These are phyloP conservation scores for Pristionchus exspectatus DNA, from an alignment of 2,888 invertebrate species.

Conservation along the genomic window DNA sequence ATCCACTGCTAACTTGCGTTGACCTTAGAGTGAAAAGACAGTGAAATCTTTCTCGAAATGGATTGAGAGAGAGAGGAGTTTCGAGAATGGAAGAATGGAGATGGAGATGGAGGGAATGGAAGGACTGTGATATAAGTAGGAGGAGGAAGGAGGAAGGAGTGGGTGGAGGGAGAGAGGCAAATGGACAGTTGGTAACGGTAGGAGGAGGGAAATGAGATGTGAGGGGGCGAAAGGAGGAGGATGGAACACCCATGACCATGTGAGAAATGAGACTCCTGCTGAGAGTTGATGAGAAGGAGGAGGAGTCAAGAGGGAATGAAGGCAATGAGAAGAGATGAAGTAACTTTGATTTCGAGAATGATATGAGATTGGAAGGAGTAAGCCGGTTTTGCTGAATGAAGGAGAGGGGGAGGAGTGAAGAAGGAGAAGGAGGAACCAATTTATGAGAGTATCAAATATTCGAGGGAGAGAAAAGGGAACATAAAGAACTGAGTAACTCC, in stretches of 20 bases:
- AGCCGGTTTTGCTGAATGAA: neutral
- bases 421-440: neutral
- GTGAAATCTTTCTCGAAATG: constrained; percentile 32
- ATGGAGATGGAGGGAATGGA: constrained; percentile 12
- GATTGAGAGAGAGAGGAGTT: neutral
- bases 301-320: constrained; percentile 14
- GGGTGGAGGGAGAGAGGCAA: constrained; percentile 15
- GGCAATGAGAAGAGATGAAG: constrained; percentile 6
- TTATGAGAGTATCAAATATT: constrained; percentile 5
- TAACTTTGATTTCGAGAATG: constrained; percentile 40
- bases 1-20: constrained; percentile 48
- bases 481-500: neutral
- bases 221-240: neutral
- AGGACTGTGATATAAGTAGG: constrained; percentile 45
- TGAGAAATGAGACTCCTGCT: constrained; percentile 28
- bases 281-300: constrained; percentile 23
- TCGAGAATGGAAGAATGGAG: neutral
- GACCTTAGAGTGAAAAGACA: constrained; percentile 47
- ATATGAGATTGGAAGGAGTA: constrained; percentile 2
- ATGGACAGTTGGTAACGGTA: constrained; percentile 24
- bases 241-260: constrained; percentile 42
- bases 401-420: constrained; percentile 14
- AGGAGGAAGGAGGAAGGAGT: constrained; percentile 25
- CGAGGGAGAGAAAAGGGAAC: neutral
- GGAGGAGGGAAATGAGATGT: neutral